Evolutionary conservation across 2,113 vertebrate species (phyloP).

Genomic region (Austrofundulus limnaeus): DNA sequence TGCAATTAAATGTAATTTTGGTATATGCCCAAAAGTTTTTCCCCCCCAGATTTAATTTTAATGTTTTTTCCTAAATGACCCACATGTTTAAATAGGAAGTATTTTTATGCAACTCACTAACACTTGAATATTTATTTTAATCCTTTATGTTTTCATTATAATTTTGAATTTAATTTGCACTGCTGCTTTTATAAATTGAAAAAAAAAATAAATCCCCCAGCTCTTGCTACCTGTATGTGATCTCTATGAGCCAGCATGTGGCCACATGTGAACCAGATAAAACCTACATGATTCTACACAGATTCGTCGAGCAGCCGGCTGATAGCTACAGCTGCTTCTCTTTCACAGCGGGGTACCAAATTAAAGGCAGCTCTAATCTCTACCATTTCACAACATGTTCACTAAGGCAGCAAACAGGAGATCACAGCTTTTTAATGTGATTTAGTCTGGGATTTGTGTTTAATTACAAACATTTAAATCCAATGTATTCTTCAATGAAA

Average conservation of each 20-base stretch:
- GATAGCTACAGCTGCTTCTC: slow-evolving; percentile 51
- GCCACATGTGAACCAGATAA: slow-evolving; percentile 46
- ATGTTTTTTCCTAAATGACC: too few species aligned
- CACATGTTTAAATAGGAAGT: too few species aligned
- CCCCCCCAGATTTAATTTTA: too few species aligned
- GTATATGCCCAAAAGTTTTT: too few species aligned
- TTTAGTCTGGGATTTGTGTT: slow-evolving; percentile 66
- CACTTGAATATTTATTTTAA: too few species aligned
- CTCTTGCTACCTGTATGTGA: slow-evolving; percentile 5
- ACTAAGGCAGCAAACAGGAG: slow-evolving; percentile 53
- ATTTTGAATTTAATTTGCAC: background rate
- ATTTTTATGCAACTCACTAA: too few species aligned
- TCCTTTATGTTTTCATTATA: too few species aligned
- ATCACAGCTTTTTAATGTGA: slow-evolving; percentile 66
- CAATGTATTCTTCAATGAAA: slow-evolving; percentile 53
- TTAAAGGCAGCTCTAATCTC: slow-evolving; percentile 61
- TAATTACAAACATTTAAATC: slow-evolving; percentile 70
- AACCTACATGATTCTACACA: slow-evolving; percentile 15
- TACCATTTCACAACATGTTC: slow-evolving; percentile 62
- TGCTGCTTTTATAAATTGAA: background rate
- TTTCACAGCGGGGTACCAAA: slow-evolving; percentile 34
- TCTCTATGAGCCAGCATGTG: slow-evolving; percentile 37
- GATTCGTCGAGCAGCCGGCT: slow-evolving; percentile 26
- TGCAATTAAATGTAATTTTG: too few species aligned
- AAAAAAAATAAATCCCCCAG: background rate